A percentile compares a stretch with the other conserved stretches of the same genome.
Evolutionary conservation across 2,888 invertebrate genomes (phyloP).

Genomic region (Hyalella azteca): DNA sequence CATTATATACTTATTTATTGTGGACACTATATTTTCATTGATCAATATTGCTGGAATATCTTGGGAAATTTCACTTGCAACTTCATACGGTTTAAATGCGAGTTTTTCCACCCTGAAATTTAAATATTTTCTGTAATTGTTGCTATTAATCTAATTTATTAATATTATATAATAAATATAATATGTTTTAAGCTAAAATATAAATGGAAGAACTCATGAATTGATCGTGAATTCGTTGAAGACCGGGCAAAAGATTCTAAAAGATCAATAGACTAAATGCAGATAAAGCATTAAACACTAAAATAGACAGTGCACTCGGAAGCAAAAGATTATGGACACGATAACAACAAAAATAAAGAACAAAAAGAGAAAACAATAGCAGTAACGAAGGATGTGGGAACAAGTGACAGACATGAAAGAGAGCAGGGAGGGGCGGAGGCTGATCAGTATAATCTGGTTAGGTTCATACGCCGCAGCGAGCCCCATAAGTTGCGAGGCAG

Average conservation of each 20-base stretch:
- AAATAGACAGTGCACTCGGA: background rate
- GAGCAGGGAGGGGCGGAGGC: background rate
- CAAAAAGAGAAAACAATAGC: background rate
- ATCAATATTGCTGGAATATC: no score
- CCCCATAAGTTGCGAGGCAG: slow-evolving; percentile 28
- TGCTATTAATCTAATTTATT: no score
- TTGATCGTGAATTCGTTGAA: no score
- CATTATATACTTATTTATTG: no score
- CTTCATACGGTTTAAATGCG: no score
- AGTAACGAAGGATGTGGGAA: background rate
- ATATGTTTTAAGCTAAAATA: no score
- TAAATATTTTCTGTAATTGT: no score
- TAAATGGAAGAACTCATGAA: no score
- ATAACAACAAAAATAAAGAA: background rate
- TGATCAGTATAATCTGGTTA: slow-evolving; percentile 38
- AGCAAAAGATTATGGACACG: background rate
- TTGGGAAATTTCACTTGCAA: no score
- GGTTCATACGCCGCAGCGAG: slow-evolving; percentile 26
- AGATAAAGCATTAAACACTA: background rate
- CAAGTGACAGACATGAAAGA: background rate
- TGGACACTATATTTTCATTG: no score
- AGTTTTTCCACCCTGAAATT: no score
- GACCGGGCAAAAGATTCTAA: background rate
- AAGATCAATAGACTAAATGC: background rate
- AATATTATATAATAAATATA: no score